Percentiles rank a stretch among this genome's conserved stretches.
phyloP scores from a whole-genome alignment of 2,113 vertebrate species.

The Mobula birostris region DNA sequence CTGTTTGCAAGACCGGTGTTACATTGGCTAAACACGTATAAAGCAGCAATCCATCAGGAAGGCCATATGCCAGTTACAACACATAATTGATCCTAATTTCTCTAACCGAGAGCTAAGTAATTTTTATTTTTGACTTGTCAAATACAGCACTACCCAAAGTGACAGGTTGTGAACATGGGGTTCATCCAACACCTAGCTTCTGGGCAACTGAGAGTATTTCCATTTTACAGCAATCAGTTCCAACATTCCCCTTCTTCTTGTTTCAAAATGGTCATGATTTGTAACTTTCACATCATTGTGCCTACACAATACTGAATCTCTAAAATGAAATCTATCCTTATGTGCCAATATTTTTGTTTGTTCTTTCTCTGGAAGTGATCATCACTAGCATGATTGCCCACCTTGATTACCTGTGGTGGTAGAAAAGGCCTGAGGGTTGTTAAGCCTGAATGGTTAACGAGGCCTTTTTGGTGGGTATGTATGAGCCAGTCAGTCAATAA shows the following conservation, averaged over 20 bases:
- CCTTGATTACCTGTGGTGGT: background rate
- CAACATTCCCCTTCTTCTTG: background rate
- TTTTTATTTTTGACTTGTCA: conserved; percentile 11
- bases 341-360: background rate
- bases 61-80: background rate
- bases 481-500: background rate
- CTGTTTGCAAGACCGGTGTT: background rate
- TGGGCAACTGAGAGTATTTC: background rate
- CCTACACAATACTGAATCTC: background rate
- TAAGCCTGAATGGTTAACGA: background rate
- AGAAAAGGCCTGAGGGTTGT: background rate
- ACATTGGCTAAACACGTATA: background rate
- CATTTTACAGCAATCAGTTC: background rate
- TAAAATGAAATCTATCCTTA: background rate
- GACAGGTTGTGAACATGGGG: background rate
- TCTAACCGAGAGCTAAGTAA: background rate
- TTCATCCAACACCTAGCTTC: background rate
- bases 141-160: background rate
- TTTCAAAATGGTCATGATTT: background rate
- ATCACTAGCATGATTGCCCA: background rate
- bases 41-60: conserved; percentile 1
- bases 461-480: background rate
- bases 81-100: conserved; percentile 33
- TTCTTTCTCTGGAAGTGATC: background rate
- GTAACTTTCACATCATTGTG: background rate